Evolutionary conservation across 2,797 vertebrate genomes (phyloP).

Genomic region (Arnoldichthys spilopterus): DNA sequence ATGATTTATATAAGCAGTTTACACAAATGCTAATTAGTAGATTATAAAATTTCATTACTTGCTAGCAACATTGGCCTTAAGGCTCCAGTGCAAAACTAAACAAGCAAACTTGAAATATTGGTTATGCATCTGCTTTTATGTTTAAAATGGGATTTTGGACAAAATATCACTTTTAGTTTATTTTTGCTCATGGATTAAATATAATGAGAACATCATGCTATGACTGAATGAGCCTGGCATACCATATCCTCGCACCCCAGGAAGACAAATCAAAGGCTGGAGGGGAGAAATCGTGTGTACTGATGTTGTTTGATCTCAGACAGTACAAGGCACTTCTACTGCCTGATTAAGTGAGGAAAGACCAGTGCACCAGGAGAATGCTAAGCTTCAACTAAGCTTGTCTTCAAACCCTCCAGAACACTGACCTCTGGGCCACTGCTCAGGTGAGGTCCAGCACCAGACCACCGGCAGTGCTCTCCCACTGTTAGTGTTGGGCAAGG

Average conservation of each 20-base stretch:
- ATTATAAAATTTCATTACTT: too few relatives aligned
- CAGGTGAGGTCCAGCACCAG: constrained; percentile 8
- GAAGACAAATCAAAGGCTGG: constrained; percentile 14
- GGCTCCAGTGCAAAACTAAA: too few relatives aligned
- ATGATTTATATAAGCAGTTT: too few relatives aligned
- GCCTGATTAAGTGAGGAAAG: constrained; percentile 49
- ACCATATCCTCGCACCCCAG: neutral
- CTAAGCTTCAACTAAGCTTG: constrained; percentile 37
- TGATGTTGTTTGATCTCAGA: constrained; percentile 26
- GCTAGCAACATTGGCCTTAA: too few relatives aligned
- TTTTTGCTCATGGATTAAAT: neutral
- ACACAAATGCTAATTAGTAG: too few relatives aligned
- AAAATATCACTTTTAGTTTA: too few relatives aligned
- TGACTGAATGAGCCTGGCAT: neutral
- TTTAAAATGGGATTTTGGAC: too few relatives aligned
- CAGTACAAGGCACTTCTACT: constrained; percentile 38
- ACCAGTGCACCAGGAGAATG: constrained; percentile 44
- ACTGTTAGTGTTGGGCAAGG: neutral
- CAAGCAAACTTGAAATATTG: too few relatives aligned
- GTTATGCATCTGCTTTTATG: too few relatives aligned
- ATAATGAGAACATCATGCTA: neutral
- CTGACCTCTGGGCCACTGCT: constrained; percentile 11
- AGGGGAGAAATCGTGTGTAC: constrained; percentile 6
- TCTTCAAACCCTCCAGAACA: constrained; percentile 32
- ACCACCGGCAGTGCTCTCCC: constrained; percentile 18